Conservation (phyloP, 1,140 invertebrate species). For the Belonocnema kinseyi region DNA sequence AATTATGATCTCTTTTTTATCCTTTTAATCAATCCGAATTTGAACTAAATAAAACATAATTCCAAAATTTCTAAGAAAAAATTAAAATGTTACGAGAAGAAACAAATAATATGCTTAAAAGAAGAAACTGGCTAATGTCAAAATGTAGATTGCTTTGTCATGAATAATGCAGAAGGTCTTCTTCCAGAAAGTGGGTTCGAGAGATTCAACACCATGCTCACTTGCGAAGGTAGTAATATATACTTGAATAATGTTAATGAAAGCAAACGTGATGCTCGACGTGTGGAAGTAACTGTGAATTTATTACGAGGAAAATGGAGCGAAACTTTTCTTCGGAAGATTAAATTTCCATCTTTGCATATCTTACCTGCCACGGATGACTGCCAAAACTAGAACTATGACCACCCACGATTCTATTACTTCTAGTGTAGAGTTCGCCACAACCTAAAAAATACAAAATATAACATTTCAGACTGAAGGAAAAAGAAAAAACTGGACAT, state of each 20-base stretch:
- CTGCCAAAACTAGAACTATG: conserved; percentile 91
- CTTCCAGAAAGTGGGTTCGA: background rate
- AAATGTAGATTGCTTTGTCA: no score
- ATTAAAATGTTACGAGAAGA: no score
- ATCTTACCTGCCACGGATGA: conserved; percentile 92
- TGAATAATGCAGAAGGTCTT: no score
- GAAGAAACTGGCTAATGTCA: no score
- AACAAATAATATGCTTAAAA: no score
- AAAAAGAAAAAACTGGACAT: background rate
- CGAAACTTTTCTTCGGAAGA: background rate
- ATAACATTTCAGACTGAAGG: conserved; percentile 23
- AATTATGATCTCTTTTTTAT: no score
- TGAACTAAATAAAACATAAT: no score
- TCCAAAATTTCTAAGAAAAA: no score
- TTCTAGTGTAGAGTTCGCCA: conserved; percentile 89
- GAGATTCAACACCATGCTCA: background rate
- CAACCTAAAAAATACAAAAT: conserved; percentile 81
- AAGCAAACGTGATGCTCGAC: conserved; percentile 37
- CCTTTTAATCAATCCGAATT: no score
- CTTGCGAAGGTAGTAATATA: background rate
- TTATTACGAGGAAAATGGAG: conserved; percentile 30
- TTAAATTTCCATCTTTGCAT: background rate
- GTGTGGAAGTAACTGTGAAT: conserved; percentile 29
- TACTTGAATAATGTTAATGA: conserved; percentile 44
- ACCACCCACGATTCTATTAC: conserved; percentile 94